Evolutionary conservation across 2,113 vertebrate genomes (phyloP), one percentile per base, ranked within the genome.

Genomic region (Sorex araneus): DNA sequence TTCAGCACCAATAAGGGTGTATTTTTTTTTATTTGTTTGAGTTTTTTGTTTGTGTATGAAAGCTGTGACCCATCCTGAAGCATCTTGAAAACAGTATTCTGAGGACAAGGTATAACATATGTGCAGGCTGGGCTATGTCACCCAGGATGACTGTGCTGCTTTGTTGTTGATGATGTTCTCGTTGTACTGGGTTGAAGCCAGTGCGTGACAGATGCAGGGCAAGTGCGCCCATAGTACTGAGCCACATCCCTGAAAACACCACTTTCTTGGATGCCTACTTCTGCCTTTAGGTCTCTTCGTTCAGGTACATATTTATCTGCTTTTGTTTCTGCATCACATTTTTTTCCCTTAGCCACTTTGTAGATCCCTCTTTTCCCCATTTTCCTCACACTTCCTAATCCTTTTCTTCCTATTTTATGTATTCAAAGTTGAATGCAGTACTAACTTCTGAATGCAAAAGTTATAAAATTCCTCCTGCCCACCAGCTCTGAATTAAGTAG

Each of bases 341-440:
- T 25, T 36, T 16, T 25, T 36, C 12, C 64, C 40, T 21, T 23
- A 60, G 3, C 16, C 28, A 86, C 45, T 57, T 60, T 80, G 3
- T 64, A 34, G 30, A 75, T 91, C 45, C 45, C 21, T 43, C n/a
- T 21, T 36, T 93, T 43, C 45, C 23, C 47, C 23, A 43, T 57
- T 80, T 13, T 0, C 9, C n/a, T 21, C 27, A 63, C 18, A 1
- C 32, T 54, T 73, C 50, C 19, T 60, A 18, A 19, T 86, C 43
- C 5, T 45, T 82, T 36, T 71, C 18, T 79, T 32, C 18, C 15
- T 87, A 28, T 43, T 43, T 91, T 25, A 81, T 47, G 69, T 73
- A 87, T 66, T 86, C 81, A 50, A 86, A 50, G 10, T 34, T 54
- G 47, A 34, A 92, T 21, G 90, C 47, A 94, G 34, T 40, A 32